These are phyloP conservation scores for Ornithoptera alexandrae DNA, from an alignment of 2,888 invertebrate genomes.

Conservation along the genomic window DNA sequence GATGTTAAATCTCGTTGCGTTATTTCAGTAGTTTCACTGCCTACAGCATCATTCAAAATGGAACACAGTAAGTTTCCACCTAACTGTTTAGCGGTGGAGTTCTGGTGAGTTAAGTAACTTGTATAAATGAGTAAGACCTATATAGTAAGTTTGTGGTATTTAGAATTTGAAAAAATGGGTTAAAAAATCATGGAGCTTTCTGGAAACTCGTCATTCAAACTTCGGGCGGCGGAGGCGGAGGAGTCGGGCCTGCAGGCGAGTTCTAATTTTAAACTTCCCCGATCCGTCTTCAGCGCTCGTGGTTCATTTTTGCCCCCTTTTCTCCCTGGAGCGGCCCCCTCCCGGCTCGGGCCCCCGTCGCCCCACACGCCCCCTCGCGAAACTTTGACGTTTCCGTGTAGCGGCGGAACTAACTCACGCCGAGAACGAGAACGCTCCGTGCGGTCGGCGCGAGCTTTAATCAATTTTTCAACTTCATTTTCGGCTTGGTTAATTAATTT, in stretches of 20 bases:
- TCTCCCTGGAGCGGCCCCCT: slow-evolving; percentile 35
- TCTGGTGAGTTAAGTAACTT: no score
- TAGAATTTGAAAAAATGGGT: background rate
- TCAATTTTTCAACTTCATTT: slow-evolving; percentile 72
- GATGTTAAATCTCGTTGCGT: no score
- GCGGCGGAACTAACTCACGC: slow-evolving; percentile 49
- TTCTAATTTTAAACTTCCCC: slow-evolving; percentile 59
- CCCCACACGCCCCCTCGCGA: slow-evolving; percentile 35
- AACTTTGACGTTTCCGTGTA: slow-evolving; percentile 51
- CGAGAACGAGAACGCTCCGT: slow-evolving; percentile 38
- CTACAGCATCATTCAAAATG: no score
- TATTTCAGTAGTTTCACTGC: no score
- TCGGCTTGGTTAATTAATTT: slow-evolving; percentile 49
- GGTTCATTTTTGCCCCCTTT: slow-evolving; percentile 53
- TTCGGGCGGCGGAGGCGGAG: slow-evolving; percentile 26
- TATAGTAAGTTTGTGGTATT: background rate
- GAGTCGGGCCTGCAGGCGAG: slow-evolving; percentile 37
- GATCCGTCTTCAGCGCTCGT: slow-evolving; percentile 56
- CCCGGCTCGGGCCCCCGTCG: slow-evolving; percentile 32
- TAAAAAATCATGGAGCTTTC: slow-evolving; percentile 1
- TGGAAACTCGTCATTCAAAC: slow-evolving; percentile 9
- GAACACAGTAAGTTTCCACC: no score
- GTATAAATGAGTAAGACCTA: no score
- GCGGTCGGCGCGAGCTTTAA: slow-evolving; percentile 62
- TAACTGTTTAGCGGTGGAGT: no score